phyloP scores from a whole-genome alignment of 2,888 invertebrate genomes.

The Helicoverpa assulta region DNA sequence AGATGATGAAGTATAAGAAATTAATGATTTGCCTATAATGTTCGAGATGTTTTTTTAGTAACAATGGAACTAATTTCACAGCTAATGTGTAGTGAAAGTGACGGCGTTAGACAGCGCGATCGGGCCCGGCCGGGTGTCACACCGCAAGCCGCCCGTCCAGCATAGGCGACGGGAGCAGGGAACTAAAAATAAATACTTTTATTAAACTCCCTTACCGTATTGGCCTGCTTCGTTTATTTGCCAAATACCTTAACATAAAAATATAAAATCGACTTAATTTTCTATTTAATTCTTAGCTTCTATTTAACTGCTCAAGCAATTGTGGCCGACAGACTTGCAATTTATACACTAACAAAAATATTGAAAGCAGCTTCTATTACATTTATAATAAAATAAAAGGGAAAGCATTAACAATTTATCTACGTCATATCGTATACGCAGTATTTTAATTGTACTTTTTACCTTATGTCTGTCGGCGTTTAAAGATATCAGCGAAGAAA shows the following conservation, averaged over 20 bases:
- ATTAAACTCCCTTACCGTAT: slow-evolving; percentile 47
- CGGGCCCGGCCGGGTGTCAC: slow-evolving; percentile 72
- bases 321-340: slow-evolving; percentile 31
- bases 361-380: slow-evolving; percentile 7
- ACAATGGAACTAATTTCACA: slow-evolving; percentile 59
- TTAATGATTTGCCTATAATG: slow-evolving; percentile 16
- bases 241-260: slow-evolving; percentile 19
- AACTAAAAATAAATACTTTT: slow-evolving; percentile 73
- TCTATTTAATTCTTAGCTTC: slow-evolving; percentile 24
- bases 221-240: slow-evolving; percentile 20
- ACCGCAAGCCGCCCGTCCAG: slow-evolving; percentile 78
- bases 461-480: slow-evolving; percentile 31
- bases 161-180: slow-evolving; percentile 82
- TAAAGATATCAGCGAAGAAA: slow-evolving; percentile 14
- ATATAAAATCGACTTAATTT: slow-evolving; percentile 14
- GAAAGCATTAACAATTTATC: slow-evolving; percentile 1
- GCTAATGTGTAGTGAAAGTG: slow-evolving; percentile 61
- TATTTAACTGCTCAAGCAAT: slow-evolving; percentile 13
- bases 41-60: slow-evolving; percentile 32
- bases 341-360: slow-evolving; percentile 3
- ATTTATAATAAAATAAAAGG: neutral
- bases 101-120: slow-evolving; percentile 57
- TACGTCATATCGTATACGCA: slow-evolving; percentile 2
- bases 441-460: slow-evolving; percentile 50
- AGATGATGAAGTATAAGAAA: slow-evolving; percentile 23